These are phyloP conservation scores for Pimephales promelas DNA, from an alignment of 2,113 vertebrate genomes.

Conservation along the genomic window DNA sequence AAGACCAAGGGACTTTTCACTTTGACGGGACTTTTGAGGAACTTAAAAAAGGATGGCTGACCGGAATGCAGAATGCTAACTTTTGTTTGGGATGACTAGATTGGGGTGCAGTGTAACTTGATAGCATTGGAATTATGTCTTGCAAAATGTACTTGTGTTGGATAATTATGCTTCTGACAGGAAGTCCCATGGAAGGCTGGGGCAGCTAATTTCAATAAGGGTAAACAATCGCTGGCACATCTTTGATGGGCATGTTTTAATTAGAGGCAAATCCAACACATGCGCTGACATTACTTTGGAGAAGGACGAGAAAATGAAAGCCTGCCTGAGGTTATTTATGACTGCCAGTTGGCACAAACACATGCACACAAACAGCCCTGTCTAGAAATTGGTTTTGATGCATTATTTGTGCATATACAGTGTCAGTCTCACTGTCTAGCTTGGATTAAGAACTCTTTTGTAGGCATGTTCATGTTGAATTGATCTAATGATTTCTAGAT, in stretches of 20 bases:
- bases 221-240: conserved; percentile 40
- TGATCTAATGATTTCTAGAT: neutral
- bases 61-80: neutral
- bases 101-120: conserved; percentile 10
- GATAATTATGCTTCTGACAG: conserved; percentile 39
- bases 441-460: neutral
- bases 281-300: conserved; percentile 25
- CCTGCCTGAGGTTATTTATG: conserved; percentile 34
- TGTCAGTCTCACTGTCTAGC: neutral
- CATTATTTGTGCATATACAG: neutral
- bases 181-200: conserved; percentile 25
- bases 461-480: neutral
- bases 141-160: neutral
- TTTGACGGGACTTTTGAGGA: conserved; percentile 10
- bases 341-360: conserved; percentile 29
- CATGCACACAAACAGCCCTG: neutral
- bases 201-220: conserved; percentile 38
- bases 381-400: conserved; percentile 22
- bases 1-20: neutral
- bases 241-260: conserved; percentile 38
- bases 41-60: neutral
- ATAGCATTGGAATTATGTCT: conserved; percentile 22
- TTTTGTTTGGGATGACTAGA: conserved; percentile 2
- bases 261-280: conserved; percentile 40
- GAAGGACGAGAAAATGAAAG: conserved; percentile 24